Evolutionary conservation across 2,113 vertebrate genomes (phyloP).

Genomic region (Caracal caracal): DNA sequence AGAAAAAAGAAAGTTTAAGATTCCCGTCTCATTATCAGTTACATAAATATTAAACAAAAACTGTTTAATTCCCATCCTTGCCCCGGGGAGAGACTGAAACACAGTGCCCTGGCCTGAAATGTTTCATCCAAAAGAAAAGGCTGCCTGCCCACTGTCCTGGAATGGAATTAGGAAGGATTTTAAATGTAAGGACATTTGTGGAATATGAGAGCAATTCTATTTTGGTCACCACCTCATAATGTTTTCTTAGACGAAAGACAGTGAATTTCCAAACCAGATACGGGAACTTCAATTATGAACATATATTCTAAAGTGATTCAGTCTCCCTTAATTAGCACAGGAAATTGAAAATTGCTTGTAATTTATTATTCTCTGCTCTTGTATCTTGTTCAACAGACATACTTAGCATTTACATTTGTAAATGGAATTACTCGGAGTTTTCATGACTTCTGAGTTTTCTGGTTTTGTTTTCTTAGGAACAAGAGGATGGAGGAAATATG

Average conservation of each 20-base stretch:
- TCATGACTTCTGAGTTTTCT: slow-evolving; percentile 53
- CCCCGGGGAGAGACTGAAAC: neutral
- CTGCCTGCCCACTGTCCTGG: neutral
- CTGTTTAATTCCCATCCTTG: neutral
- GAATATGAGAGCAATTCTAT: neutral
- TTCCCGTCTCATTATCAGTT: neutral
- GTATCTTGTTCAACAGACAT: slow-evolving; percentile 23
- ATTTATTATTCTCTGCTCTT: slow-evolving; percentile 39
- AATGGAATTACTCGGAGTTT: slow-evolving; percentile 53
- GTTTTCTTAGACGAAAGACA: slow-evolving; percentile 9
- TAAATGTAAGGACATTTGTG: neutral
- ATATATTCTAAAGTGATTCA: neutral
- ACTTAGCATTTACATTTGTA: slow-evolving; percentile 44
- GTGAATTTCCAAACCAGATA: slow-evolving; percentile 22
- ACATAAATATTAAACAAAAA: slow-evolving; percentile 22
- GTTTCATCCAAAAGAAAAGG: neutral
- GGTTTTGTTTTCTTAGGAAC: slow-evolving; percentile 71
- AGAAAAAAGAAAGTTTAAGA: slow-evolving; percentile 5
- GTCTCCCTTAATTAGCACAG: slow-evolving; percentile 37
- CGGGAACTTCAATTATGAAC: neutral
- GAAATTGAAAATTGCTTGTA: slow-evolving; percentile 21
- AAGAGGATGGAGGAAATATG: slow-evolving; percentile 63
- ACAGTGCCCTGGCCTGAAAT: neutral
- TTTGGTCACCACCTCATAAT: neutral
- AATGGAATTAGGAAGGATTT: slow-evolving; percentile 11